phyloP scores from a whole-genome alignment of 2,888 invertebrate genomes.

The Lasioglossum lativentre region DNA sequence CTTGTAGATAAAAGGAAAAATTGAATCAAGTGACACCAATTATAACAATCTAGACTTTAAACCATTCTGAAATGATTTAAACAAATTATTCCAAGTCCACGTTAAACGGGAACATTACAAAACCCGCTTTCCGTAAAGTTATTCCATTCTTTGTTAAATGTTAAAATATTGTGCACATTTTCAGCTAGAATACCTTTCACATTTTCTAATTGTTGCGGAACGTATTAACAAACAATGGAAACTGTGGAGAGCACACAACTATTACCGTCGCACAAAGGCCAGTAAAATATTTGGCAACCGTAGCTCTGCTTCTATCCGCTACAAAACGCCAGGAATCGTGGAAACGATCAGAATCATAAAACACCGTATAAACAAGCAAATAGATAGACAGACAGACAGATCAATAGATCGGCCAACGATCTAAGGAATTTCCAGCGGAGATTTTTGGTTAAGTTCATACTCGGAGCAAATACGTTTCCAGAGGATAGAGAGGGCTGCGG shows the following conservation, averaged over 20 bases:
- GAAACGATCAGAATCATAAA: conserved; percentile 31
- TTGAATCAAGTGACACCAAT: too few relatives aligned
- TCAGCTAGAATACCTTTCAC: not conserved
- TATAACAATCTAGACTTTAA: too few relatives aligned
- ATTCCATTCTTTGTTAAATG: not conserved
- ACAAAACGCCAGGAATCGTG: conserved; percentile 26
- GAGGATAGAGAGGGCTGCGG: conserved; percentile 60
- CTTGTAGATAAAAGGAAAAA: too few relatives aligned
- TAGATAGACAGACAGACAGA: not conserved
- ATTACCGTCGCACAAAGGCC: not conserved
- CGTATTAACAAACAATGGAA: not conserved
- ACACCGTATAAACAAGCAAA: conserved; percentile 19
- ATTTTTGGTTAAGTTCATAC: conserved; percentile 65
- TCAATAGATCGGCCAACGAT: conserved; percentile 34
- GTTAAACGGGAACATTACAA: too few relatives aligned
- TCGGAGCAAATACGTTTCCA: conserved; percentile 60
- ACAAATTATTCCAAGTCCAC: too few relatives aligned
- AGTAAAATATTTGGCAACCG: not conserved
- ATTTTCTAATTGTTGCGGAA: not conserved
- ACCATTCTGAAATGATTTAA: too few relatives aligned
- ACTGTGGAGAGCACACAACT: too few relatives aligned
- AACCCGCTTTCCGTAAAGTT: not conserved
- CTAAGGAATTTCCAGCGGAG: conserved; percentile 54
- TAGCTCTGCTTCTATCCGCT: not conserved
- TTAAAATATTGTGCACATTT: not conserved